A percentile compares a stretch with the other conserved stretches of the same genome.
These are phyloP conservation scores for Drosophila paramelanica DNA, from an alignment of 2,888 invertebrate species.

Conservation along the genomic window DNA sequence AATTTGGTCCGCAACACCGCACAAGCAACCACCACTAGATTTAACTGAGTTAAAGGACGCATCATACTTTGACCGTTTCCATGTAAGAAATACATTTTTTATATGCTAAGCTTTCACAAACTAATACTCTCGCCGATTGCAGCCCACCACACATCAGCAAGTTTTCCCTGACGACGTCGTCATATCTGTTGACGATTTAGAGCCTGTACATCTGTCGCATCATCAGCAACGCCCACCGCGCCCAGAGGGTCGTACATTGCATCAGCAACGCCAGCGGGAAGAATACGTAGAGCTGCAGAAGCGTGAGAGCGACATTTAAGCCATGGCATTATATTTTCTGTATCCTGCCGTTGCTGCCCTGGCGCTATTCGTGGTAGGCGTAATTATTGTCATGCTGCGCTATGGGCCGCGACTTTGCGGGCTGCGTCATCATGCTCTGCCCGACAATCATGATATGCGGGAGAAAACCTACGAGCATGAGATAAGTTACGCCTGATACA, in stretches of 20 bases:
- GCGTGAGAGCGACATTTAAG: constrained; percentile 92
- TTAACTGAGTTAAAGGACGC: constrained; percentile 89
- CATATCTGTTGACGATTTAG: constrained; percentile 77
- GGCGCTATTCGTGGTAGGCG: constrained; percentile 90
- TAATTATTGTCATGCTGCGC: constrained; percentile 91
- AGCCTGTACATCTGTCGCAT: constrained; percentile 68
- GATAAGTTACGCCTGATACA: constrained; percentile 83
- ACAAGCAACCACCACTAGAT: constrained; percentile 92
- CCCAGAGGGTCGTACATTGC: constrained; percentile 81
- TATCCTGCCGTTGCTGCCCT: constrained; percentile 92
- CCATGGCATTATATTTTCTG: constrained; percentile 87
- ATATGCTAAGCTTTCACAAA: neutral
- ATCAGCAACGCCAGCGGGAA: constrained; percentile 84
- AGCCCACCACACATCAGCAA: constrained; percentile 76
- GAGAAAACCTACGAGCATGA: constrained; percentile 85
- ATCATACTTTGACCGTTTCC: constrained; percentile 83
- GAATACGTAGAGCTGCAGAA: constrained; percentile 89
- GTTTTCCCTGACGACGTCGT: constrained; percentile 80
- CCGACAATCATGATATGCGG: constrained; percentile 89
- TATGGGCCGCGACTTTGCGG: constrained; percentile 91
- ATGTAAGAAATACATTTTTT: constrained; percentile 61
- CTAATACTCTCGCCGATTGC: constrained; percentile 4
- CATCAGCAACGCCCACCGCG: constrained; percentile 81
- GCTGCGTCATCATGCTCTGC: constrained; percentile 89
- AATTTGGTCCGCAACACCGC: constrained; percentile 93